Evolutionary conservation across 2,797 vertebrate genomes (phyloP).

Genomic region (Hydrocynus forskahlii): DNA sequence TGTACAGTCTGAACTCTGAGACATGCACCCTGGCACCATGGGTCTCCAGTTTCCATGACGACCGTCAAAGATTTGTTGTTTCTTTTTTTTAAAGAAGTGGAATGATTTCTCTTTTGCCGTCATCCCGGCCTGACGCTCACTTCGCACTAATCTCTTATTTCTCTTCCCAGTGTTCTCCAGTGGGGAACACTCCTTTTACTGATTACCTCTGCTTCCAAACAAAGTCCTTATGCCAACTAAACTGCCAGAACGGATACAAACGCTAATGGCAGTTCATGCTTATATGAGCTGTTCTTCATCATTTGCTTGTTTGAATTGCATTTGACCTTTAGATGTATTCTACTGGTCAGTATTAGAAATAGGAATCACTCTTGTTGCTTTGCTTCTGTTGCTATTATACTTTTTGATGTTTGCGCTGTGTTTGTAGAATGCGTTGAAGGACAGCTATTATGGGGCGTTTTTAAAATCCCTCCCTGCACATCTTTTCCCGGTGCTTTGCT

Average conservation of each 20-base stretch:
- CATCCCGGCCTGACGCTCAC: conserved; percentile 23
- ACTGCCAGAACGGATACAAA: conserved; percentile 18
- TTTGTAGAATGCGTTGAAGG: conserved; percentile 18
- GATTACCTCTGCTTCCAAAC: neutral
- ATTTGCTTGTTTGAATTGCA: conserved; percentile 21
- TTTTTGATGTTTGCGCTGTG: conserved; percentile 14
- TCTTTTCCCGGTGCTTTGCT: conserved; percentile 34
- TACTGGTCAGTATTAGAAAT: neutral
- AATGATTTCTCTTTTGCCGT: conserved; percentile 24
- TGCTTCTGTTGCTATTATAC: neutral
- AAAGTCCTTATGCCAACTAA: conserved; percentile 21
- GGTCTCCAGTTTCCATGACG: conserved; percentile 60
- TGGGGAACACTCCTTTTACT: neutral
- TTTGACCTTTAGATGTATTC: conserved; percentile 9
- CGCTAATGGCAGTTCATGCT: conserved; percentile 23
- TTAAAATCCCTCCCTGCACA: conserved; percentile 27
- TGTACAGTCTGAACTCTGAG: conserved; percentile 38
- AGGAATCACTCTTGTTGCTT: neutral
- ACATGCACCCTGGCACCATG: conserved; percentile 44
- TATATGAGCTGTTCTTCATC: conserved; percentile 10
- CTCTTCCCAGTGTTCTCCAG: conserved; percentile 1
- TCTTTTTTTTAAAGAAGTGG: conserved; percentile 42
- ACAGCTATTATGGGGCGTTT: conserved; percentile 24
- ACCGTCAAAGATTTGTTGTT: conserved; percentile 52
- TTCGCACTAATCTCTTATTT: conserved; percentile 36